Conservation (phyloP, 35 echinoderm and acorn worm species). For the Holothuria glaberrima region DNA sequence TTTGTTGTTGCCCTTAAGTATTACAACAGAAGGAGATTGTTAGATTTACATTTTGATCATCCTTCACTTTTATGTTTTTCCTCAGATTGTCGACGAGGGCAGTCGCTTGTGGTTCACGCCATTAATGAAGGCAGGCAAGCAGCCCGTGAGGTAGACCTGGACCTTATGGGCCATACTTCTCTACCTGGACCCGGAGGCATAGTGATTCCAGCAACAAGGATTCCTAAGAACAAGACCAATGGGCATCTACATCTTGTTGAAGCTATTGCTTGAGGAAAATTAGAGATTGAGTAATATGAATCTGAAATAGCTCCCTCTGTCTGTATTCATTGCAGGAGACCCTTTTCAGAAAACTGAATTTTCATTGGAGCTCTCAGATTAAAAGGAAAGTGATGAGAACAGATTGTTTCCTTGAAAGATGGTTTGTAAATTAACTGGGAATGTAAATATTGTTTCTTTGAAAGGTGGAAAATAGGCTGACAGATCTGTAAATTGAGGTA, state of each 20-base stretch:
- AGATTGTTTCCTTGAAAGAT: too few relatives aligned
- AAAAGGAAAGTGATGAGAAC: too few relatives aligned
- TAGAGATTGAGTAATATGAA: background rate
- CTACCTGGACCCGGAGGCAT: slow-evolving; percentile 95
- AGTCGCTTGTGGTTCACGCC: slow-evolving; percentile 95
- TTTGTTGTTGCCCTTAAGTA: too few relatives aligned
- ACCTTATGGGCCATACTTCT: slow-evolving; percentile 88
- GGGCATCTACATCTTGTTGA: background rate
- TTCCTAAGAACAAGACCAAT: background rate
- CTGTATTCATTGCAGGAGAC: background rate
- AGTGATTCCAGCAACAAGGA: slow-evolving; percentile 37
- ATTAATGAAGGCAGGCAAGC: slow-evolving; percentile 99
- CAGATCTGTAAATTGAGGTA: too few relatives aligned
- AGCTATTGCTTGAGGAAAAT: slow-evolving; percentile 21
- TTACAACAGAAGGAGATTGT: too few relatives aligned
- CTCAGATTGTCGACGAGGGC: slow-evolving; percentile 94
- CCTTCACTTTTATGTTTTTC: background rate
- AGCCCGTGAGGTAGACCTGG: slow-evolving; percentile 85
- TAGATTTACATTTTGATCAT: background rate
- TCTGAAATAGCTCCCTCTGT: background rate
- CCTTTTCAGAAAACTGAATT: too few relatives aligned
- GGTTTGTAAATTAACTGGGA: too few relatives aligned
- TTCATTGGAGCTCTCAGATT: too few relatives aligned
- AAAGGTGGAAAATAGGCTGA: too few relatives aligned
- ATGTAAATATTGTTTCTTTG: too few relatives aligned